Evolutionary conservation across 1,140 invertebrate genomes (phyloP).

Genomic region (Aphidius gifuensis): DNA sequence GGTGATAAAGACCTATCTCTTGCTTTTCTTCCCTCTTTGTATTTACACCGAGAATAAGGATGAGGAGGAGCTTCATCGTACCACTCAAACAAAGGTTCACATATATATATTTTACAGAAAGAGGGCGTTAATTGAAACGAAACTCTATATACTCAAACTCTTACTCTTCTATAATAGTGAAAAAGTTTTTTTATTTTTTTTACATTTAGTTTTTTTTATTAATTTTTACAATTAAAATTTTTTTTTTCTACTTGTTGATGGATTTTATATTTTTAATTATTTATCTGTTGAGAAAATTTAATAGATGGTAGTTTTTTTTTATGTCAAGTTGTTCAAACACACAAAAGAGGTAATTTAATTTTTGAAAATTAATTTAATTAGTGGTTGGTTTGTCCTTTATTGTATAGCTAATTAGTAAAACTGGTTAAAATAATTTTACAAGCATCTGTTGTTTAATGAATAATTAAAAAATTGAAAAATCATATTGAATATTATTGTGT

Average conservation of each 20-base stretch:
- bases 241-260: neutral
- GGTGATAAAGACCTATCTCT: conserved; percentile 26
- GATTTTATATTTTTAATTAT: neutral
- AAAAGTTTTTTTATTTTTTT: neutral
- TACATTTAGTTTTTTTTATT: conserved; percentile 10
- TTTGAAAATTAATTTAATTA: conserved; percentile 51
- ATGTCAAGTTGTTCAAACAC: neutral
- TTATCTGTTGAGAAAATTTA: neutral
- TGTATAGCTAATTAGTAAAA: conserved; percentile 28
- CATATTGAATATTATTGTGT: neutral
- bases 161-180: neutral
- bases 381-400: conserved; percentile 37
- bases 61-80: neutral
- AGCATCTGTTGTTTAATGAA: conserved; percentile 42
- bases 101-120: neutral
- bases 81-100: conserved; percentile 16
- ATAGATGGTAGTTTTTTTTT: neutral
- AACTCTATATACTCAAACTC: conserved; percentile 11
- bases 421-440: conserved; percentile 46
- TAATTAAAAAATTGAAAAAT: conserved; percentile 32
- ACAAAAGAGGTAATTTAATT: neutral
- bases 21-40: conserved; percentile 7
- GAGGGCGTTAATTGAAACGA: conserved; percentile 30
- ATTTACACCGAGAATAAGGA: neutral
- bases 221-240: neutral